These are phyloP conservation scores for Ictalurus punctatus DNA, from an alignment of 2,113 vertebrate species.

Conservation along the genomic window DNA sequence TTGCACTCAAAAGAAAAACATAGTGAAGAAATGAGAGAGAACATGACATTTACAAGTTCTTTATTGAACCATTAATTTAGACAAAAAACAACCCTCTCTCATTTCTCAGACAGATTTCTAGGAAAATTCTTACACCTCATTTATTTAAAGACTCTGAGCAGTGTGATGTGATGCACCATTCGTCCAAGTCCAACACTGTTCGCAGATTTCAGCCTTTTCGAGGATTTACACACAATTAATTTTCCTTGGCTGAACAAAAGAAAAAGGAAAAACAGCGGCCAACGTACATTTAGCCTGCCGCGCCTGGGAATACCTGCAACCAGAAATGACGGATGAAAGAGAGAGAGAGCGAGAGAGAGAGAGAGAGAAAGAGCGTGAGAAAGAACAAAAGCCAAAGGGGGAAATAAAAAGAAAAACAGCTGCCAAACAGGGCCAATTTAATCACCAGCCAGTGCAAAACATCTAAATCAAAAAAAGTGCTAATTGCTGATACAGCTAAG, in stretches of 20 bases:
- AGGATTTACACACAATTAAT: background rate
- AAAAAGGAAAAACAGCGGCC: background rate
- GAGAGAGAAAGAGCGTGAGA: background rate
- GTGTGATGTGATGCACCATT: background rate
- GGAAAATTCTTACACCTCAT: background rate
- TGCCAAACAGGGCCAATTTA: slow-evolving; percentile 20
- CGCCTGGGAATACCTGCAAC: background rate
- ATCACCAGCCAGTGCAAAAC: slow-evolving; percentile 30
- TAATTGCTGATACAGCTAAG: slow-evolving; percentile 31
- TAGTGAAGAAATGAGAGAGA: background rate
- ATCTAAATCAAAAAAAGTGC: slow-evolving; percentile 33
- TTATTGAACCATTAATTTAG: background rate
- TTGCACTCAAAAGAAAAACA: slow-evolving; percentile 18
- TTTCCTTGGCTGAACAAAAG: no score
- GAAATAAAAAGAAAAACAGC: background rate
- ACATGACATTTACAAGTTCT: background rate
- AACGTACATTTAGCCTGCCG: background rate
- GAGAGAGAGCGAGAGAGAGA: background rate
- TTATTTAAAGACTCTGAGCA: background rate
- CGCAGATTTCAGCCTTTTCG: background rate
- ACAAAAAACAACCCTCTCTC: background rate
- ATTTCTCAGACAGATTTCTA: background rate
- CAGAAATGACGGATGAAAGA: background rate
- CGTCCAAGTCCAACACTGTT: background rate
- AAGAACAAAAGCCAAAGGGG: background rate